A percentile compares a stretch with the other conserved stretches of the same genome.
Conservation (phyloP, 2,888 invertebrate species). For the Drepana falcataria region DNA sequence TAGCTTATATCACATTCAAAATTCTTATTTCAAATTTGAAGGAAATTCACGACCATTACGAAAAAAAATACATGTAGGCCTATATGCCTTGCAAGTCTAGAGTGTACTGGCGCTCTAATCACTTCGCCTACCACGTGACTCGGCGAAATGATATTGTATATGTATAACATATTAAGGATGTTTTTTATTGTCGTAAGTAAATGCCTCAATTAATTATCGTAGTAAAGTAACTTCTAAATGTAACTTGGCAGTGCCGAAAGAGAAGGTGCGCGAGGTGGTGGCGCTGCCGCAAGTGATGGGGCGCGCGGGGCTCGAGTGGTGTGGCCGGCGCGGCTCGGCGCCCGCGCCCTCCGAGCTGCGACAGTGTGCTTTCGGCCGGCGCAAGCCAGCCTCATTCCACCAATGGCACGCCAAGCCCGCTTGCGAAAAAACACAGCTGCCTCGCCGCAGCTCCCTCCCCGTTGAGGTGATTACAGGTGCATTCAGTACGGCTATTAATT, state of each 20-base stretch:
- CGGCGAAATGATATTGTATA: too few species aligned
- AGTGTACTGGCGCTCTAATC: too few species aligned
- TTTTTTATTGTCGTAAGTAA: too few species aligned
- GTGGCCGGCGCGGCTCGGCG: slow-evolving; percentile 55
- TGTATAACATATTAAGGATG: too few species aligned
- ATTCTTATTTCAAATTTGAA: too few species aligned
- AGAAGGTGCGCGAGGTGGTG: slow-evolving; percentile 34
- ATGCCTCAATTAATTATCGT: too few species aligned
- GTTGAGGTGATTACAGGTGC: slow-evolving; percentile 70
- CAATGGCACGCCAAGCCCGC: slow-evolving; percentile 42
- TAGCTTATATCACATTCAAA: too few species aligned
- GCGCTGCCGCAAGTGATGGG: slow-evolving; percentile 41
- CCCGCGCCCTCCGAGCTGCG: slow-evolving; percentile 51
- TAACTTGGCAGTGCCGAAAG: slow-evolving; percentile 37
- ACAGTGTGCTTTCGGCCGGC: slow-evolving; percentile 7
- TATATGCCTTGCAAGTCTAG: too few species aligned
- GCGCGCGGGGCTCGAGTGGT: slow-evolving; percentile 44
- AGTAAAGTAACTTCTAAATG: not conserved
- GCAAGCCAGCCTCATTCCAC: slow-evolving; percentile 39
- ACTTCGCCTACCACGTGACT: too few species aligned
- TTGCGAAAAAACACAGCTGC: slow-evolving; percentile 23
- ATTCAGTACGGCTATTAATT: slow-evolving; percentile 22
- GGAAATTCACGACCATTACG: too few species aligned
- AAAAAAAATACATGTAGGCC: too few species aligned
- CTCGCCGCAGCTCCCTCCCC: slow-evolving; percentile 61